Conservation (phyloP, 2,888 invertebrate genomes). For the Conops quadrifasciatus region DNA sequence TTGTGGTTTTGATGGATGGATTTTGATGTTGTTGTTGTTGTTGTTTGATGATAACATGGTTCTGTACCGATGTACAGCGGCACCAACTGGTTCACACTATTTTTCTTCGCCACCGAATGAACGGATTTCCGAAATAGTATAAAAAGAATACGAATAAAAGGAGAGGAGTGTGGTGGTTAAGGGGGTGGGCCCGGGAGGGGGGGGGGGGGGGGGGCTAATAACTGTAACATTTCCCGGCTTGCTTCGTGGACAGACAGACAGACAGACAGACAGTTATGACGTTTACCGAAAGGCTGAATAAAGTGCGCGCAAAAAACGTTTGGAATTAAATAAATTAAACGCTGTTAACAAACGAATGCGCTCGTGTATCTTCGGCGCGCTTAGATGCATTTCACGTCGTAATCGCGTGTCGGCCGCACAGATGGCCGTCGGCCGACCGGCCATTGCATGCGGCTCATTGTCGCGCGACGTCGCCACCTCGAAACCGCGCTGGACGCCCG, state of each 20-base stretch:
- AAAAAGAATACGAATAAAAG: neutral
- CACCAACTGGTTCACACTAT: neutral
- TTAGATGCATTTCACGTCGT: neutral
- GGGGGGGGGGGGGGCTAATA: neutral
- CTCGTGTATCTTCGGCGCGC: neutral
- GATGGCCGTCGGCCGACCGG: neutral
- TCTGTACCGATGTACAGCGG: neutral
- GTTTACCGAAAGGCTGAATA: constrained; percentile 18
- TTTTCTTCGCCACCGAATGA: neutral
- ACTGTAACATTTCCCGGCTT: constrained; percentile 14
- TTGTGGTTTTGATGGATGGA: too few relatives aligned
- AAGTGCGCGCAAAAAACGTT: constrained; percentile 23
- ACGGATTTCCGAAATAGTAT: neutral
- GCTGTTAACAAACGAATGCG: neutral
- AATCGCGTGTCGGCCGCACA: constrained; percentile 20
- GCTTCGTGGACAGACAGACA: constrained; percentile 9
- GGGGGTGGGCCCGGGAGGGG: neutral
- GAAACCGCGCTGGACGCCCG: neutral
- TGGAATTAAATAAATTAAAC: constrained; percentile 3
- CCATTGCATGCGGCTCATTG: too few relatives aligned
- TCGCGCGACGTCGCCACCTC: too few relatives aligned
- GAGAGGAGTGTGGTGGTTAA: neutral
- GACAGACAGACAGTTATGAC: constrained; percentile 25
- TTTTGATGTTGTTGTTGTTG: too few relatives aligned
- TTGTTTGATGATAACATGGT: too few relatives aligned